Percentiles rank a stretch among this genome's conserved stretches.
These are phyloP conservation scores for Orius insidiosus DNA, from an alignment of 1,140 invertebrate species.

Conservation along the genomic window DNA sequence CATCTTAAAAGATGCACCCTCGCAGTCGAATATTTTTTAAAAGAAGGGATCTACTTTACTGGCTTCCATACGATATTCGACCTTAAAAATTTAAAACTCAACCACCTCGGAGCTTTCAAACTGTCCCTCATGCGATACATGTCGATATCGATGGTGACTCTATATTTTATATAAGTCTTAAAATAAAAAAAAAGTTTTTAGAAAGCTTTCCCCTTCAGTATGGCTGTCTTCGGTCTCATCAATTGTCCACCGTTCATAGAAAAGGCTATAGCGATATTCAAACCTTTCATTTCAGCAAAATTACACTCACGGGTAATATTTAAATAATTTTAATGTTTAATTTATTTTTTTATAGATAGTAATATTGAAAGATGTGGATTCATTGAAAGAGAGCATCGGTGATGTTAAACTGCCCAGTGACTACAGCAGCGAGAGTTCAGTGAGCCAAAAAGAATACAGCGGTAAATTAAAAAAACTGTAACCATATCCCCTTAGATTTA, in stretches of 20 bases:
- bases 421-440: too few relatives aligned
- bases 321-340: too few relatives aligned
- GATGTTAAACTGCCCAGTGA: too few relatives aligned
- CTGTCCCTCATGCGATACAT: slow-evolving; percentile 13
- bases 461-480: too few relatives aligned
- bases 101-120: slow-evolving; percentile 15
- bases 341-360: too few relatives aligned
- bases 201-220: slow-evolving; percentile 17
- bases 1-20: slow-evolving; percentile 15
- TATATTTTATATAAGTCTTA: neutral
- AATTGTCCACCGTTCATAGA: slow-evolving; percentile 15
- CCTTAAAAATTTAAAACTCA: slow-evolving; percentile 13
- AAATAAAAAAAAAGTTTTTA: slow-evolving; percentile 5
- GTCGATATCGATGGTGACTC: slow-evolving; percentile 16
- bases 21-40: slow-evolving; percentile 16
- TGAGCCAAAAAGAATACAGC: too few relatives aligned
- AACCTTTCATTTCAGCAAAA: slow-evolving; percentile 17
- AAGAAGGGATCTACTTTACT: slow-evolving; percentile 16
- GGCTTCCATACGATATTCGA: slow-evolving; percentile 16
- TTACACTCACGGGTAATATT: slow-evolving; percentile 11
- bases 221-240: slow-evolving; percentile 12
- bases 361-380: too few relatives aligned
- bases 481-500: too few relatives aligned
- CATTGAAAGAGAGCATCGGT: too few relatives aligned
- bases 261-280: slow-evolving; percentile 14